Percentiles rank a stretch among this genome's conserved stretches.
phyloP scores from a whole-genome alignment of 2,888 invertebrate genomes.

The Himalopsyche kuldschensis region DNA sequence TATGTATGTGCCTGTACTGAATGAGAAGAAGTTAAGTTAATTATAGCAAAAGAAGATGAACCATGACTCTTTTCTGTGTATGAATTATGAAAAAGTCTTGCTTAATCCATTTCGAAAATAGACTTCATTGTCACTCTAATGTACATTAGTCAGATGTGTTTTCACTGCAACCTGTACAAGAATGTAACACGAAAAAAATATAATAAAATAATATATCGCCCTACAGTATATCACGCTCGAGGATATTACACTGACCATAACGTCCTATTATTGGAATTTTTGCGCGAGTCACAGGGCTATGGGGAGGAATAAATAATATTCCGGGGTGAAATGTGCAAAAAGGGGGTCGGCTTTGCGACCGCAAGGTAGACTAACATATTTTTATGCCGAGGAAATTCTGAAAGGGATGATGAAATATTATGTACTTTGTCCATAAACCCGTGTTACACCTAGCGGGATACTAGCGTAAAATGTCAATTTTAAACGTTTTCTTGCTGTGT shows the following conservation, averaged over 20 bases:
- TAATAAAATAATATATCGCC: not conserved
- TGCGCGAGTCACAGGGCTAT: constrained; percentile 24
- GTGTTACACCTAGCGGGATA: not conserved
- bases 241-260: constrained; percentile 40
- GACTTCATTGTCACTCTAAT: no score
- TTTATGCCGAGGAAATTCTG: not conserved
- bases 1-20: no score
- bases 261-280: constrained; percentile 39
- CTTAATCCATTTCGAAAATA: no score
- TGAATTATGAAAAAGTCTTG: no score
- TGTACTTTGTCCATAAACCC: not conserved
- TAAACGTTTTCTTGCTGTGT: not conserved
- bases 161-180: not conserved
- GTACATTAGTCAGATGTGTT: no score
- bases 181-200: not conserved
- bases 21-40: no score
- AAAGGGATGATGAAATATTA: not conserved
- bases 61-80: no score
- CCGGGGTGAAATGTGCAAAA: constrained; percentile 5
- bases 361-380: not conserved
- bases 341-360: not conserved
- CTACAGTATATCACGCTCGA: constrained; percentile 30
- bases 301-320: constrained; percentile 36
- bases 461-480: not conserved
- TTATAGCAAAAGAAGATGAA: no score